Evolutionary conservation across 2,888 invertebrate species (phyloP), one percentile per base, ranked within the genome.

Genomic region (Lysandra bellargus): DNA sequence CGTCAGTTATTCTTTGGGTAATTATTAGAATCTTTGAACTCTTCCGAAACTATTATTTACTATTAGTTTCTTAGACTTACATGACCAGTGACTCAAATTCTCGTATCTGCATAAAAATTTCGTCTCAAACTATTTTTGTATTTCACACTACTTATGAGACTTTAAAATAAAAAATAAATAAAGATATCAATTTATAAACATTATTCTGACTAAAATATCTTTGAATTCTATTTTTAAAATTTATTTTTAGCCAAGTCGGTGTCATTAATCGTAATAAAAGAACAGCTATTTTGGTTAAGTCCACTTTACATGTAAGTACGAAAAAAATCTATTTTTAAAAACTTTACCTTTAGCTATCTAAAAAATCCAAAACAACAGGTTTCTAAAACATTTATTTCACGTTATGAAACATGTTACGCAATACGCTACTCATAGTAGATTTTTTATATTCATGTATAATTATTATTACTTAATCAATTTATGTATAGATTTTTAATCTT

Each of bases 221-320:
- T 14, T 37, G 69, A 69, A 37, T 37, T 69, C 69, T 69, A 69
- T 69, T 69, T 69, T 69, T 33, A 33, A 33, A 69, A 14, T 69
- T 14, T 69, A 69, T 69, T 69, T 33, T 33, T 69, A 69, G 69
- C 5, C 12, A 69, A 69, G 37, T 33, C 69, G 14, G 69, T 37
- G 33, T 14, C 69, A 14, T 33, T 33, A 69, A 69, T 69, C 69
- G 69, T 17, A 69, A 1, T 69, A 69, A 33, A 17, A 37, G 69
- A 69, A 33, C 69, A 69, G 33, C 33, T 37, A 17, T 69, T 69
- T 69, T 69, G 30, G 64, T 64, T 30, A 30, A 30, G 12, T 23
- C 23, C 23, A 23, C 23, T 23, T 23, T 23, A 23, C 23, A 23
- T 23, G 23, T 23, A 23, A 23, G 23, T 23, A 23, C 23, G 0